Conservation (phyloP, 2,797 vertebrate species). For the Pelodytes ibericus region DNA sequence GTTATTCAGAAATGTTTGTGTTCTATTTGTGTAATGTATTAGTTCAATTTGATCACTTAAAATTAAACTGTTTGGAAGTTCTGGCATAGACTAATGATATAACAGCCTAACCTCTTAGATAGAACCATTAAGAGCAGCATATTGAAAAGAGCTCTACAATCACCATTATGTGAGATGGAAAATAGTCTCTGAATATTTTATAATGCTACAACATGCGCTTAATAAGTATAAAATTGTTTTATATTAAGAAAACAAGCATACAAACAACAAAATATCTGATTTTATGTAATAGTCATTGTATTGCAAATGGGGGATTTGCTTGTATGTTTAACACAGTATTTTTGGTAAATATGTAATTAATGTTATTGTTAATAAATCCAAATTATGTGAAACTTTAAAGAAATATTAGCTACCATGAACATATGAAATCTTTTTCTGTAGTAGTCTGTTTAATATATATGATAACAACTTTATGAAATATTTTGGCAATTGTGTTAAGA, state of each 20-base stretch:
- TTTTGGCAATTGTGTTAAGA: too few species aligned
- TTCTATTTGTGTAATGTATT: slow-evolving; percentile 35
- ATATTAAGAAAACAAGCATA: background rate
- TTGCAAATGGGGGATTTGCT: too few species aligned
- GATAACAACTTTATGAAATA: too few species aligned
- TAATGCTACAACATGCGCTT: slow-evolving; percentile 34
- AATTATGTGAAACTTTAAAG: too few species aligned
- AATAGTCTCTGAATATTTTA: slow-evolving; percentile 42
- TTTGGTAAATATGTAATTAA: too few species aligned
- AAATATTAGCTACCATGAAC: too few species aligned
- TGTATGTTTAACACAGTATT: too few species aligned
- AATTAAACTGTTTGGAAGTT: slow-evolving; percentile 51
- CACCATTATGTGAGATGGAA: slow-evolving; percentile 31
- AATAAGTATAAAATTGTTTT: slow-evolving; percentile 36
- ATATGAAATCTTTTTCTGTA: too few species aligned
- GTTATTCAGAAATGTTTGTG: slow-evolving; percentile 4
- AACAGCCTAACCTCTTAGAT: slow-evolving; percentile 37
- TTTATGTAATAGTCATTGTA: too few species aligned
- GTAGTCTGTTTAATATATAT: too few species aligned
- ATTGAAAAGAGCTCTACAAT: slow-evolving; percentile 25
- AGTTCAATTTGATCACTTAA: slow-evolving; percentile 52
- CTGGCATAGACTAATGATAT: slow-evolving; percentile 15
- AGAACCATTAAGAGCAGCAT: slow-evolving; percentile 51
- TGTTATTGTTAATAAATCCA: too few species aligned
- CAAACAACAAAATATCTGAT: too few species aligned